These are phyloP conservation scores for Monopterus albus DNA, from an alignment of 2,113 vertebrate species.

Conservation along the genomic window DNA sequence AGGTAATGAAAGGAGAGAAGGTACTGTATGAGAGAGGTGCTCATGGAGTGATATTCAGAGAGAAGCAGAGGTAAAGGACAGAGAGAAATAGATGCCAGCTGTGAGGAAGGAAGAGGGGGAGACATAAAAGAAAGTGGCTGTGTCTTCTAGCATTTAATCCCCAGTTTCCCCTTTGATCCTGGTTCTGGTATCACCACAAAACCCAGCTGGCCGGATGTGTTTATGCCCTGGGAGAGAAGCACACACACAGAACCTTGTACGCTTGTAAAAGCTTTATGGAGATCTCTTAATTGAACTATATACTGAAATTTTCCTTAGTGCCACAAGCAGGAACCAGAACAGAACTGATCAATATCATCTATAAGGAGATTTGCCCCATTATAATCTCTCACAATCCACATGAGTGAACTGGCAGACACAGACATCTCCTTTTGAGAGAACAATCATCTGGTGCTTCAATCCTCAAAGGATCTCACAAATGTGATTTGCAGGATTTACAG, in stretches of 20 bases:
- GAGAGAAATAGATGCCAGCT: constrained; percentile 17
- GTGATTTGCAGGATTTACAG: constrained; percentile 19
- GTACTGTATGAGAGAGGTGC: background rate
- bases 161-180: constrained; percentile 47
- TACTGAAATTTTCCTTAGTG: background rate
- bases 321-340: background rate
- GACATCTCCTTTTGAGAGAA: background rate
- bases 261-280: background rate
- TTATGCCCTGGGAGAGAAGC: constrained; percentile 23
- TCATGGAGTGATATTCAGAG: background rate
- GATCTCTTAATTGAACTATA: too few relatives aligned
- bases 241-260: background rate
- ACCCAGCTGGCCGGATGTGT: constrained; percentile 25
- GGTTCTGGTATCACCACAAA: constrained; percentile 34
- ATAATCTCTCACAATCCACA: background rate
- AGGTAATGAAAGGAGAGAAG: background rate
- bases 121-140: constrained; percentile 15
- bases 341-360: background rate
- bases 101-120: background rate
- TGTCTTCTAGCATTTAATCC: constrained; percentile 24
- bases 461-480: constrained; percentile 26
- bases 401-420: constrained; percentile 5
- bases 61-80: background rate
- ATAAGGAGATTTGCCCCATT: constrained; percentile 11
- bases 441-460: constrained; percentile 23